These are phyloP conservation scores for Scolopax bukidnonensis DNA, from an alignment of 2,797 vertebrate genomes.

Conservation along the genomic window DNA sequence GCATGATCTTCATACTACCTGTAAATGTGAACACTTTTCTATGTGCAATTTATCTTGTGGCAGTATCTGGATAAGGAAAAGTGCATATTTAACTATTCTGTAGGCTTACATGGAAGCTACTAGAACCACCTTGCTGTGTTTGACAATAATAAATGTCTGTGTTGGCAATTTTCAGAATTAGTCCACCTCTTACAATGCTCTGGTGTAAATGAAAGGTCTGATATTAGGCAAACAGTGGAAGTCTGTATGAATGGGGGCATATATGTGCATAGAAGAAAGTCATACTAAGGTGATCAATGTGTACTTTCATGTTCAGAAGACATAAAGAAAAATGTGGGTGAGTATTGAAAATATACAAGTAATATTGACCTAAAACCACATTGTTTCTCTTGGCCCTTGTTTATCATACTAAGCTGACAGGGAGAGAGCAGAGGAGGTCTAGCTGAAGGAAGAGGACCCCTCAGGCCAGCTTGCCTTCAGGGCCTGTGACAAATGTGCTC, in stretches of 20 bases:
- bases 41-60: background rate
- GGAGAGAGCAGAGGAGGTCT: background rate
- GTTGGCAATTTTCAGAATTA: background rate
- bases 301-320: background rate
- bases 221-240: background rate
- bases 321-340: background rate
- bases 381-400: background rate
- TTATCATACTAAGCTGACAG: background rate
- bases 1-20: background rate
- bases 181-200: background rate
- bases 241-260: background rate
- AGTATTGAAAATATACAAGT: background rate
- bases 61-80: background rate
- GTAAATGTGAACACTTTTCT: background rate
- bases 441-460: background rate
- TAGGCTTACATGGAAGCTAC: background rate
- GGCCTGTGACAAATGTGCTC: background rate
- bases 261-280: background rate
- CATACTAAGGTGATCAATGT: background rate
- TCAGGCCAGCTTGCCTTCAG: background rate
- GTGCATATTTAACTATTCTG: background rate
- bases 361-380: background rate
- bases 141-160: background rate
- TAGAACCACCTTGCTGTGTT: background rate
- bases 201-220: background rate